Percentiles rank a stretch among this genome's conserved stretches.
phyloP scores from a whole-genome alignment of 2,113 vertebrate genomes.

The Salvelinus alpinus region DNA sequence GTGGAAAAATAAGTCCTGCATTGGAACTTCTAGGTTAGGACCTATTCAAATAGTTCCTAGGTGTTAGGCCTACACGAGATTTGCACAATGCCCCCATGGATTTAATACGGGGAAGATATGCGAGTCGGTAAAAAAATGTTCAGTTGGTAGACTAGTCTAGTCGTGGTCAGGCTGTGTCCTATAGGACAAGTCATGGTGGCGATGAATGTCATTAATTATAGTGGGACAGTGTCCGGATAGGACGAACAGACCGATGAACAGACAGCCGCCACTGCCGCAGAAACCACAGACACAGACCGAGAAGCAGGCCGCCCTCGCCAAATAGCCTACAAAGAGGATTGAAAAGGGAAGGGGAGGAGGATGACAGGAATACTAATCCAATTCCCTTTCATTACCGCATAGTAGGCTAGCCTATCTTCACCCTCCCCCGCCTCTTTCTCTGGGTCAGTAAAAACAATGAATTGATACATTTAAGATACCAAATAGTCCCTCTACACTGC shows the following conservation, averaged over 20 bases:
- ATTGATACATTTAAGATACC: conserved; percentile 49
- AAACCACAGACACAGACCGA: conserved; percentile 22
- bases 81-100: no score
- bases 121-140: neutral
- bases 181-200: conserved; percentile 46
- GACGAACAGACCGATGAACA: conserved; percentile 51
- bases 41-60: no score
- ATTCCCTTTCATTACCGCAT: conserved; percentile 44
- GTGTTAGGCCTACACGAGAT: no score
- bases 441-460: conserved; percentile 41
- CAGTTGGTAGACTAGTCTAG: conserved; percentile 30
- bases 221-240: conserved; percentile 47
- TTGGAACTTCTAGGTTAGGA: no score
- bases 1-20: no score
- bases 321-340: conserved; percentile 59
- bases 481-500: conserved; percentile 37
- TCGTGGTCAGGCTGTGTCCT: conserved; percentile 29
- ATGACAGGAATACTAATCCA: conserved; percentile 43
- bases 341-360: conserved; percentile 28
- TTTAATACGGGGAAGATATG: neutral
- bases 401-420: conserved; percentile 4
- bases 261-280: conserved; percentile 44
- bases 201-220: conserved; percentile 65
- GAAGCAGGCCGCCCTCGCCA: conserved; percentile 56
- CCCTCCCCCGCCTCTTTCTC: conserved; percentile 33